Percentiles rank a stretch among this genome's conserved stretches.
These are phyloP conservation scores for Homarus americanus DNA, from an alignment of 1,140 invertebrate species.

Conservation along the genomic window DNA sequence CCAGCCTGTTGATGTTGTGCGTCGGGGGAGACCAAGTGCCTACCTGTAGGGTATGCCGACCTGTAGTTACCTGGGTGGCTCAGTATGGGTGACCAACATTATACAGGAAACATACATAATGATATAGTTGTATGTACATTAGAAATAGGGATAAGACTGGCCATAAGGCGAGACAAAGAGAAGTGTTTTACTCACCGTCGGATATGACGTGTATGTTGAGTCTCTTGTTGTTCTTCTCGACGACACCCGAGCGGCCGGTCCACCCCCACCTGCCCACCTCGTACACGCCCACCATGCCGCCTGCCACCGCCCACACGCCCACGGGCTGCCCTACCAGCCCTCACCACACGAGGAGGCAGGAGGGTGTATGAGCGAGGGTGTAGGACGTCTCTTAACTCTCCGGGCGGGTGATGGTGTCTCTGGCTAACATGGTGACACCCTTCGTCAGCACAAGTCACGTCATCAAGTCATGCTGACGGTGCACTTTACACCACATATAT, in stretches of 20 bases:
- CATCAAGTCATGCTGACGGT: neutral
- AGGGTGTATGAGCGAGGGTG: neutral
- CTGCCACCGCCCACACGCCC: slow-evolving; percentile 4
- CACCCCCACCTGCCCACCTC: slow-evolving; percentile 59
- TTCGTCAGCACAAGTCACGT: neutral
- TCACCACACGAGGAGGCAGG: neutral
- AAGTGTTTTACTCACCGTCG: slow-evolving; percentile 34
- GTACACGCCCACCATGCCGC: slow-evolving; percentile 60
- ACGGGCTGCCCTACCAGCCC: neutral
- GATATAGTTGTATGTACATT: too few relatives aligned
- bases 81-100: too few relatives aligned
- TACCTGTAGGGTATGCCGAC: too few relatives aligned
- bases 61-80: too few relatives aligned
- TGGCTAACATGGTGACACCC: neutral
- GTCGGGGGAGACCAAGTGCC: too few relatives aligned
- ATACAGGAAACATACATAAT: too few relatives aligned
- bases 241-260: slow-evolving; percentile 24
- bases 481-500: too few relatives aligned
- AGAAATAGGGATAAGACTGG: neutral
- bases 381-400: neutral
- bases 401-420: neutral
- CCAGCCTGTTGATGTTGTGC: too few relatives aligned
- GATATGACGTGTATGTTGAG: slow-evolving; percentile 63
- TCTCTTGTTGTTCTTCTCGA: slow-evolving; percentile 38
- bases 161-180: neutral